Evolutionary conservation across 2,888 invertebrate genomes (phyloP).

Genomic region (Ariolimax columbianus): DNA sequence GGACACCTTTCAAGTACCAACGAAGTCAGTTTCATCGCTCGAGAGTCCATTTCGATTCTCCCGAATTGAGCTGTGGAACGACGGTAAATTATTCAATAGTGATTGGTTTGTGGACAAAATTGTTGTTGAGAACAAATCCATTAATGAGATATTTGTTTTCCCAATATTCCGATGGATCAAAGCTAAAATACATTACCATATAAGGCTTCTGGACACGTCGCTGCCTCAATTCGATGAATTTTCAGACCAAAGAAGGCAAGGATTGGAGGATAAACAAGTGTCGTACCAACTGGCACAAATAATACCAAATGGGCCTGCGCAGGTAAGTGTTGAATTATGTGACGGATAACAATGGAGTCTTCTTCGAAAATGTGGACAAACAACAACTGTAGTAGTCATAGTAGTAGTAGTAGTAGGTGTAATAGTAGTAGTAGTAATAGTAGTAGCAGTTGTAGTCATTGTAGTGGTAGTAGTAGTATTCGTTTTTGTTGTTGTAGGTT

Average conservation of each 20-base stretch:
- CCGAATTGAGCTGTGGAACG: constrained; percentile 78
- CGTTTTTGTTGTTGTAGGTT: background rate
- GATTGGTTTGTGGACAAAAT: constrained; percentile 78
- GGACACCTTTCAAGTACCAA: constrained; percentile 70
- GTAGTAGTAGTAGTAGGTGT: background rate
- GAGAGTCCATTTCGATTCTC: constrained; percentile 58
- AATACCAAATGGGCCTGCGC: constrained; percentile 59
- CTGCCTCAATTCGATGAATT: constrained; percentile 78
- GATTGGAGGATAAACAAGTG: constrained; percentile 75
- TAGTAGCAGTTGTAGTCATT: too few relatives aligned
- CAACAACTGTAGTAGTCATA: too few relatives aligned
- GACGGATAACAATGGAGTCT: background rate
- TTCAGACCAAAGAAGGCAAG: constrained; percentile 73
- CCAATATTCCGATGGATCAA: constrained; percentile 80
- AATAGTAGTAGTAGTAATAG: too few relatives aligned
- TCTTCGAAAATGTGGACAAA: too few relatives aligned
- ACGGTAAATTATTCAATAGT: constrained; percentile 73
- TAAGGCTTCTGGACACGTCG: constrained; percentile 76
- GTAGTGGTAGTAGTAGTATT: too few relatives aligned
- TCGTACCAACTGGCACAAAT: constrained; percentile 66
- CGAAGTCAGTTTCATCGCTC: constrained; percentile 46
- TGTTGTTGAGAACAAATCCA: constrained; percentile 65
- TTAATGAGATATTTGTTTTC: constrained; percentile 68
- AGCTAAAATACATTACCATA: constrained; percentile 73
- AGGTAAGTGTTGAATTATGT: constrained; percentile 58